Evolutionary conservation across 1,140 invertebrate genomes (phyloP).

Genomic region (fruit fly (Drosophila melanogaster)): Release_6_plus_ISO1_MT NT_033779.5:18688001-18688500

Average conservation of each 20-base stretch:
- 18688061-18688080: constrained; percentile 90
- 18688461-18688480: constrained; percentile 54
- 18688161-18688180: constrained; percentile 28
- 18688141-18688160: constrained; percentile 10
- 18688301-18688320: constrained; percentile 2
- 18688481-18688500: constrained; percentile 50
- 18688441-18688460: constrained; percentile 20
- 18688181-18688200: not conserved
- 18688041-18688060: constrained; percentile 89
- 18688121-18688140: constrained; percentile 50
- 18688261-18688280: constrained; percentile 34
- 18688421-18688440: constrained; percentile 50
- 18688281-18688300: constrained; percentile 31
- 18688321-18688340: constrained; percentile 3
- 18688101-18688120: constrained; percentile 71
- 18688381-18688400: constrained; percentile 35
- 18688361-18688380: constrained; percentile 41
- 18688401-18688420: constrained; percentile 59
- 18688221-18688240: constrained; percentile 13
- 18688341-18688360: constrained; percentile 21
- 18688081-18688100: constrained; percentile 85
- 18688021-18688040: constrained; percentile 88
- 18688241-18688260: constrained; percentile 18
- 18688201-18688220: constrained; percentile 35
- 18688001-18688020: constrained; percentile 53